Percentiles rank a stretch among this genome's conserved stretches.
phyloP scores from a whole-genome alignment of 2,113 vertebrate genomes.

The Pitta sordida region DNA sequence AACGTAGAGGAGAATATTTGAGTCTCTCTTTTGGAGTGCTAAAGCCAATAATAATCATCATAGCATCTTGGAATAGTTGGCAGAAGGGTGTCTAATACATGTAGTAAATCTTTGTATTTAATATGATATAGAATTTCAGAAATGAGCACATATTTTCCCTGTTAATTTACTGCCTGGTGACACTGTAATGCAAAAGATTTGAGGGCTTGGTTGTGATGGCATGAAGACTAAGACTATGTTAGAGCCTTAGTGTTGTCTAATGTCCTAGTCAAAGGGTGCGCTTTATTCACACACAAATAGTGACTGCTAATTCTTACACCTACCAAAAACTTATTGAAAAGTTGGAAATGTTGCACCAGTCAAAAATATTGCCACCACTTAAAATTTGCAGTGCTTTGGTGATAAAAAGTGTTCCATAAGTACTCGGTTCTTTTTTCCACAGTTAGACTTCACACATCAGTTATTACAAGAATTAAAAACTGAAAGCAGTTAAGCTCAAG shows the following conservation, averaged over 20 bases:
- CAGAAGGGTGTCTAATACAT: background rate
- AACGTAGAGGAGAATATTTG: background rate
- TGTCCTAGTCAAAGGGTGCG: background rate
- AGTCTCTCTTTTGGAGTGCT: background rate
- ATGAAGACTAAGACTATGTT: background rate
- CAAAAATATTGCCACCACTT: background rate
- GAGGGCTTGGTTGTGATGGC: background rate
- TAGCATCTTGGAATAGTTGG: background rate
- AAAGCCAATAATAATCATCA: background rate
- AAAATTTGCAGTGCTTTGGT: conserved; percentile 1
- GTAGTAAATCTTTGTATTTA: background rate
- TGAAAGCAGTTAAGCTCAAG: background rate
- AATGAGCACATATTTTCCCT: background rate
- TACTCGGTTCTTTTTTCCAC: background rate
- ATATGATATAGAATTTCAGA: background rate
- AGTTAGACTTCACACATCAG: background rate
- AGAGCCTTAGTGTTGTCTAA: background rate
- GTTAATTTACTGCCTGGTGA: background rate
- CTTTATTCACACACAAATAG: background rate
- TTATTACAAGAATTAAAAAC: conserved; percentile 3
- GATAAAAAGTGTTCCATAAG: conserved; percentile 20
- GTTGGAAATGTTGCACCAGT: background rate
- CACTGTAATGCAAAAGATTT: background rate
- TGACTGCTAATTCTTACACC: background rate
- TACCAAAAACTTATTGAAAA: background rate